Evolutionary conservation across 1,140 invertebrate genomes (phyloP).

Genomic region (Macrostomum lignano): DNA sequence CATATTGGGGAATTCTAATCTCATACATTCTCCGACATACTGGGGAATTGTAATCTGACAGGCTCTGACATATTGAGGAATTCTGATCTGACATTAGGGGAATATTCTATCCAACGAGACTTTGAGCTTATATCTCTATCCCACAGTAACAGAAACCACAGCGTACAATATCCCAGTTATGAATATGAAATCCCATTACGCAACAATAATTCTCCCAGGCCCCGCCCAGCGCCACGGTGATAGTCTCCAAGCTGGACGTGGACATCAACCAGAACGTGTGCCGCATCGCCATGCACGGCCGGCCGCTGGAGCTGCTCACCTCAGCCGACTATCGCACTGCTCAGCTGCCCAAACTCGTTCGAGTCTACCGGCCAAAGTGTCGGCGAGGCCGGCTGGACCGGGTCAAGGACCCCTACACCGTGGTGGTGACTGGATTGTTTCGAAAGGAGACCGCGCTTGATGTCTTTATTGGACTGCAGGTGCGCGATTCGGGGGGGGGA

Average conservation of each 20-base stretch:
- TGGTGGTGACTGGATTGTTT: constrained; percentile 41
- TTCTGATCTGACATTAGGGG: too few relatives aligned
- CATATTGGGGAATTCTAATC: too few relatives aligned
- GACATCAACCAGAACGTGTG: constrained; percentile 37
- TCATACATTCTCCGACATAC: too few relatives aligned
- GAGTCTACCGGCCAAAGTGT: constrained; percentile 36
- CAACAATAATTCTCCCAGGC: too few relatives aligned
- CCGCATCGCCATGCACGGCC: constrained; percentile 41
- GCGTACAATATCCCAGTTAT: too few relatives aligned
- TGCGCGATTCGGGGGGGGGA: constrained; percentile 13
- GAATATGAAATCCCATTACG: too few relatives aligned
- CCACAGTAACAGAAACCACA: too few relatives aligned
- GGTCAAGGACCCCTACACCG: constrained; percentile 32
- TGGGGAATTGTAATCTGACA: too few relatives aligned
- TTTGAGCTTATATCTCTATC: too few relatives aligned
- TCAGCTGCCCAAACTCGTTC: constrained; percentile 28
- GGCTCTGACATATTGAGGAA: too few relatives aligned
- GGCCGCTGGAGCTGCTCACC: constrained; percentile 28
- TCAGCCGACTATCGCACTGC: constrained; percentile 29
- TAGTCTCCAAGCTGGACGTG: constrained; percentile 43
- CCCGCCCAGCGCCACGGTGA: too few relatives aligned
- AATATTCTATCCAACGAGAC: too few relatives aligned
- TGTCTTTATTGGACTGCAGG: constrained; percentile 35
- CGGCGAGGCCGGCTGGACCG: constrained; percentile 38
- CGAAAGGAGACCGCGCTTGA: constrained; percentile 43